These are phyloP conservation scores for Tenthredo scrophulariae DNA, from an alignment of 2,888 invertebrate species.

Conservation along the genomic window DNA sequence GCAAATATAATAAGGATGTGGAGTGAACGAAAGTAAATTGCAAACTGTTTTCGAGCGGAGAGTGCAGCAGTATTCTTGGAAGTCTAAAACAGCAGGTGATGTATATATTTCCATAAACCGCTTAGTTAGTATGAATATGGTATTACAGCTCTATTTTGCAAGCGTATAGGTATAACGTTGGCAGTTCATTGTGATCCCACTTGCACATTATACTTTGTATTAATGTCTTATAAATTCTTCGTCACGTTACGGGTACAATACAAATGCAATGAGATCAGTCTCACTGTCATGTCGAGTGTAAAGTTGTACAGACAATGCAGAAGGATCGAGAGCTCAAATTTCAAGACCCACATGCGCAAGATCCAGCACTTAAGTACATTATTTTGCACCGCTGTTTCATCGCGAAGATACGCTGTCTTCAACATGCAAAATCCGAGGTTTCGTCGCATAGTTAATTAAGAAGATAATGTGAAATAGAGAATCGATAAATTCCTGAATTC, in stretches of 20 bases:
- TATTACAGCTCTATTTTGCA: background rate
- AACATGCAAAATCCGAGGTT: background rate
- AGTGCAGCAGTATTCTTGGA: constrained; percentile 19
- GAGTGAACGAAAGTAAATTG: background rate
- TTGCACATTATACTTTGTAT: background rate
- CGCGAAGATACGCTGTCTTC: background rate
- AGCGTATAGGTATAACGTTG: background rate
- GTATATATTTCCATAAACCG: constrained; percentile 3
- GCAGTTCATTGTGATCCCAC: constrained; percentile 11
- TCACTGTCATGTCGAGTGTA: background rate
- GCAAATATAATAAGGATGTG: constrained; percentile 1
- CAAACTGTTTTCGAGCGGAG: background rate
- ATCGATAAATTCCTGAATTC: background rate
- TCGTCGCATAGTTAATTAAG: background rate
- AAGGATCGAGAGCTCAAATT: background rate
- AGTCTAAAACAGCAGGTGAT: constrained; percentile 34
- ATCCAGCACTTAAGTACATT: background rate
- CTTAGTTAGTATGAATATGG: constrained; percentile 16
- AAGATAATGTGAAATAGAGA: background rate
- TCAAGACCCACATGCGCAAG: constrained; percentile 12
- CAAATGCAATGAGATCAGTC: constrained; percentile 3
- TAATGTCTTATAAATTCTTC: constrained; percentile 3
- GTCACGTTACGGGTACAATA: background rate
- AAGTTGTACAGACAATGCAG: background rate
- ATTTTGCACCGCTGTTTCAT: background rate